Evolutionary conservation across 2,888 invertebrate genomes (phyloP), one percentile per base, ranked within the genome.

Genomic region (Carpatolechia fugitivella): DNA sequence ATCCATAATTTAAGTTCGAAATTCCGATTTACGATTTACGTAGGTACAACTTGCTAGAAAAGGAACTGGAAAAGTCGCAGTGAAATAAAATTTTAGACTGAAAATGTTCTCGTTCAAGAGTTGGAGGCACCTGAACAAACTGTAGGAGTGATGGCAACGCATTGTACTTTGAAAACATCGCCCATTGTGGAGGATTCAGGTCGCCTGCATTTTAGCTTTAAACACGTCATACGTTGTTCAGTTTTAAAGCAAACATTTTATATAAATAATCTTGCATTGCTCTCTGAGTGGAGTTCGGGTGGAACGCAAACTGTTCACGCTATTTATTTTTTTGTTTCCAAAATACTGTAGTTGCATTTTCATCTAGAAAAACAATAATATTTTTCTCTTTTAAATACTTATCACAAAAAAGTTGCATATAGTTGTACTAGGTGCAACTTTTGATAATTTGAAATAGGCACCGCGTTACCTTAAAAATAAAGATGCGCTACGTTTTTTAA

Each of bases 151-250:
- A 72, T 68, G 68, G 66, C 55, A 61, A 60, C 61, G 71, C 65
- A 69, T 72, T 74, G 72, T 72, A 65, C 62, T 62, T 61, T 70
- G 65, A 74, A 75, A 76, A 76, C 70, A 72, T 71, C 71, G 69
- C 59, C 69, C 63, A 71, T 76, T 76, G 76, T 74, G 61, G 56
- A 30, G 61, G 64, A 77, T 75, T 70, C 71, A 63, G 78, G 78
- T 74, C 77, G 70, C 62, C 69, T 68, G 69, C 70, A 69, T 70
- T 72, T 69, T 69, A 68, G 71, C 69, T 78, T 77, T 72, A 74
- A 54, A 56, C 48, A 56, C 41, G 44, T 51, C 33, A 41, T 52
- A 56, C 56, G 56, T 47, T 55, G 53, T 58, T 55, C 41, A 51
- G 56, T 51, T 54, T 54, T 36, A 18, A 14, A 49, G 51, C 16